These are phyloP conservation scores for Sminthurides aquaticus DNA, from an alignment of 2,888 invertebrate species.

Conservation along the genomic window DNA sequence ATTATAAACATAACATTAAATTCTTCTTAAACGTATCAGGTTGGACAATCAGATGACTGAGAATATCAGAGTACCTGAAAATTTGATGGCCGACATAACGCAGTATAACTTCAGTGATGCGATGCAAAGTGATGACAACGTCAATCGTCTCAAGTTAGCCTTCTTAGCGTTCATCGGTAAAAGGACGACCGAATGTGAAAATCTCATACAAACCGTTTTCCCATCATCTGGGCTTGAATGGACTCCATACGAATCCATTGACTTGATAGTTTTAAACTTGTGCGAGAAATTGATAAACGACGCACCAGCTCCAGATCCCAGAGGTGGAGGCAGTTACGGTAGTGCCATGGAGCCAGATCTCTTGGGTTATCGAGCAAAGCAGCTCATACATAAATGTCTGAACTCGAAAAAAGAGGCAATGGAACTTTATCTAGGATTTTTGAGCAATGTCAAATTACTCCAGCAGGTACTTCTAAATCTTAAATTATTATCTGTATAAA, in stretches of 20 bases:
- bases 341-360: constrained; percentile 28
- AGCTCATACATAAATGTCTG: constrained; percentile 72
- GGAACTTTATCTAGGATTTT: constrained; percentile 66
- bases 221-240: constrained; percentile 27
- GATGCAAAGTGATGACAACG: constrained; percentile 31
- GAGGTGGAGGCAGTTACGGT: constrained; percentile 44
- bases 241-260: constrained; percentile 39
- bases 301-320: constrained; percentile 78
- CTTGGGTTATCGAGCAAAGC: constrained; percentile 39
- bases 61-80: constrained; percentile 35
- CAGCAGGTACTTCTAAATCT: constrained; percentile 13
- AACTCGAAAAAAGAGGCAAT: constrained; percentile 79
- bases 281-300: constrained; percentile 55
- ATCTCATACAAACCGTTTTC: constrained; percentile 30
- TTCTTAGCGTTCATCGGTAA: constrained; percentile 37
- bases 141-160: constrained; percentile 39
- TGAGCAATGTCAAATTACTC: constrained; percentile 45
- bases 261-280: constrained; percentile 44
- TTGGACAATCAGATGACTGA: constrained; percentile 11
- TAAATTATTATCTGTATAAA: neutral
- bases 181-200: constrained; percentile 27
- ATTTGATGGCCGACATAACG: constrained; percentile 36
- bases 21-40: too few species aligned
- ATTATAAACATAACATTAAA: too few species aligned
- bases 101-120: constrained; percentile 29